Percentiles rank a stretch among this genome's conserved stretches.
Evolutionary conservation across 1,140 invertebrate species (phyloP).

Genomic region (Drosophila insularis): DNA sequence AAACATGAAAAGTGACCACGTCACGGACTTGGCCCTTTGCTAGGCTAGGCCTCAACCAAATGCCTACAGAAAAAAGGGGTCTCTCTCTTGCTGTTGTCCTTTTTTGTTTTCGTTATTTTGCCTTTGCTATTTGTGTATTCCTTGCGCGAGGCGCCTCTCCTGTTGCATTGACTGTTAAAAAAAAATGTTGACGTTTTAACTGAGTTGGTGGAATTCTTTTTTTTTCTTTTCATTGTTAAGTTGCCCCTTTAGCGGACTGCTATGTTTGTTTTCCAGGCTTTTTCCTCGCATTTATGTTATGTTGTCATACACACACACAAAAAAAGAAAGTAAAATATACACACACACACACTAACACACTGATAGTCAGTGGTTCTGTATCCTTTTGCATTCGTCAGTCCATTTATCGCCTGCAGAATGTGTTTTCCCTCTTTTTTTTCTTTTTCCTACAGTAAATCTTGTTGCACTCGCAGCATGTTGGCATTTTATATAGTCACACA

Average conservation of each 20-base stretch:
- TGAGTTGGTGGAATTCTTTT: constrained; percentile 3
- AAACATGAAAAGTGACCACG: constrained; percentile 15
- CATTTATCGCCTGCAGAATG: constrained; percentile 15
- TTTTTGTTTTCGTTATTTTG: not conserved
- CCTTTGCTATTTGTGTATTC: constrained; percentile 4
- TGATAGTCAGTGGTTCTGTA: not conserved
- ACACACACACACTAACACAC: not conserved
- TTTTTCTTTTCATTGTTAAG: too few relatives aligned
- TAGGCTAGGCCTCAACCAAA: not conserved
- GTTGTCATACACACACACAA: not conserved
- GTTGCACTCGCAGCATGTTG: constrained; percentile 1
- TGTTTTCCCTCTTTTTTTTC: not conserved
- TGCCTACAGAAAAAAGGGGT: not conserved
- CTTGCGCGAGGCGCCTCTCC: not conserved
- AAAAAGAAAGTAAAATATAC: not conserved
- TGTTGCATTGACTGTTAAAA: constrained; percentile 12
- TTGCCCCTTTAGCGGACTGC: constrained; percentile 3
- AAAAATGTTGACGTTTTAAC: constrained; percentile 12
- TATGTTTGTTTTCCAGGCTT: constrained; percentile 10
- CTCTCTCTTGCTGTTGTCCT: not conserved
- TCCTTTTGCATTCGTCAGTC: constrained; percentile 17
- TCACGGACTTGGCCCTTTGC: constrained; percentile 10
- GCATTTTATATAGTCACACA: constrained; percentile 13
- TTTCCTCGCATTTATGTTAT: constrained; percentile 14
- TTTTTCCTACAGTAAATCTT: constrained; percentile 8